Evolutionary conservation across 2,113 vertebrate species (phyloP).

Genomic region (Pollachius pollachius): DNA sequence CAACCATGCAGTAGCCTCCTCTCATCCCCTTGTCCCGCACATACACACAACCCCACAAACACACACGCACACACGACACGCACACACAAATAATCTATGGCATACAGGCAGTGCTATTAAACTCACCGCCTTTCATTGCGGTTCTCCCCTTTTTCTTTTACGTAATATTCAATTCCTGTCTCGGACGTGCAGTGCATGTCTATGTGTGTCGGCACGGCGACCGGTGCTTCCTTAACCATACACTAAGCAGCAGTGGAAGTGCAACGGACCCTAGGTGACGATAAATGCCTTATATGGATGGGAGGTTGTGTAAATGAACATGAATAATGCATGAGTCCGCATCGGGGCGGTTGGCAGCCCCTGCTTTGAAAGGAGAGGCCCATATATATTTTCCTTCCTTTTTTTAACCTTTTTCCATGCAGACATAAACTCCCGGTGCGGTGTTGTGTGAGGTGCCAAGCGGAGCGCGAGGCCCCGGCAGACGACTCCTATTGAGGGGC

Average conservation of each 20-base stretch:
- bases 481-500: neutral
- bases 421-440: slow-evolving; percentile 26
- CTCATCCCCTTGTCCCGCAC: slow-evolving; percentile 22
- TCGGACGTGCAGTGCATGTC: neutral
- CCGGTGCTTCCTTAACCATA: slow-evolving; percentile 7
- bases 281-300: slow-evolving; percentile 16
- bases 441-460: slow-evolving; percentile 11
- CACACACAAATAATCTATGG: neutral
- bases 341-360: slow-evolving; percentile 39
- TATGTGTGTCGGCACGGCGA: slow-evolving; percentile 12
- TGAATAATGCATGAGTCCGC: slow-evolving; percentile 51
- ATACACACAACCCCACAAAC: neutral
- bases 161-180: neutral
- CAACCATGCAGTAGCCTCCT: slow-evolving; percentile 13
- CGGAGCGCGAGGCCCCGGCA: neutral
- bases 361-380: slow-evolving; percentile 46
- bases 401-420: slow-evolving; percentile 22
- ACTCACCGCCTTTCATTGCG: slow-evolving; percentile 21
- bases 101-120: slow-evolving; percentile 3
- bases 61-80: neutral
- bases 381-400: slow-evolving; percentile 9
- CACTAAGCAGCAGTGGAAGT: slow-evolving; percentile 10
- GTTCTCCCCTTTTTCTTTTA: neutral
- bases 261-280: slow-evolving; percentile 40
- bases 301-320: slow-evolving; percentile 53